Evolutionary conservation across 2,113 vertebrate genomes (phyloP).

Genomic region (Anas platyrhynchos): DNA sequence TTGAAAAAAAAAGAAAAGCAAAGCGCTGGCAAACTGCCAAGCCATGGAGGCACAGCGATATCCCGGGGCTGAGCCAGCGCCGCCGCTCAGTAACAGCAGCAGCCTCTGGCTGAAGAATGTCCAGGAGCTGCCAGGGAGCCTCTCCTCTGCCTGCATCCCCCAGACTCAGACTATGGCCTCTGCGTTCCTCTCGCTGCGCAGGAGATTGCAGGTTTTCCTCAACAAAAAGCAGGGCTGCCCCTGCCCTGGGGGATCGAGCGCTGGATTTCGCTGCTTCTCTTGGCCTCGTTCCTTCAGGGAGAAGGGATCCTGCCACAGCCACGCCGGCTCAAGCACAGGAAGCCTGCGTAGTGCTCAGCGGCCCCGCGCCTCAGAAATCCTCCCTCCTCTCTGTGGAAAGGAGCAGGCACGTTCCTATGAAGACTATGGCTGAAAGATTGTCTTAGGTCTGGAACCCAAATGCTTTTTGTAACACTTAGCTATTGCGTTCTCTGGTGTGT

Average conservation of each 20-base stretch:
- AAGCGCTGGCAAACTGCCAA: neutral
- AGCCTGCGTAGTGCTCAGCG: rapidly evolving
- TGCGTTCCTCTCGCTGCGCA: neutral
- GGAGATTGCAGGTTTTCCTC: neutral
- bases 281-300: neutral
- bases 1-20: neutral
- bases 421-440: neutral
- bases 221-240: rapidly evolving
- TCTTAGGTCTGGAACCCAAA: neutral
- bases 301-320: neutral
- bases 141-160: neutral
- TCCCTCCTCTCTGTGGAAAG: neutral
- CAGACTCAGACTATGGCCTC: neutral
- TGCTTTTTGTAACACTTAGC: neutral
- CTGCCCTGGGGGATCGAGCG: rapidly evolving
- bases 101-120: neutral
- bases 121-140: neutral
- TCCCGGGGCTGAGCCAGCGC: rapidly evolving
- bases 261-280: neutral
- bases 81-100: neutral
- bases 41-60: neutral
- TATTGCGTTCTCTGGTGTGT: neutral
- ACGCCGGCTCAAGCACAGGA: rapidly evolving
- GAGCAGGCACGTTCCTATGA: neutral
- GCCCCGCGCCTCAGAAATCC: neutral